Evolutionary conservation across 2,797 vertebrate genomes (phyloP).

Genomic region (Acanthopagrus latus): DNA sequence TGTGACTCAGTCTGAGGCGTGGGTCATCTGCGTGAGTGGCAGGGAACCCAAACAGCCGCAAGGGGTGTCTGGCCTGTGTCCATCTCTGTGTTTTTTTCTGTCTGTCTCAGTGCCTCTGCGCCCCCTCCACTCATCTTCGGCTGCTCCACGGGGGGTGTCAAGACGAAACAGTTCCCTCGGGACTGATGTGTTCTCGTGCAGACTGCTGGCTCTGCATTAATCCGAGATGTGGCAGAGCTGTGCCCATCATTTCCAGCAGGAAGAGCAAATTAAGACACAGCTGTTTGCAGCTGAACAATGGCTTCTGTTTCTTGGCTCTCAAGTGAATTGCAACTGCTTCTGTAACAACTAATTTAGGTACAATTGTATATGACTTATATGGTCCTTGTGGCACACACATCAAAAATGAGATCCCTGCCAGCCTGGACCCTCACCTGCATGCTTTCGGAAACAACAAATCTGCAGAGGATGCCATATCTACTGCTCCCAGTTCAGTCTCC

Average conservation of each 20-base stretch:
- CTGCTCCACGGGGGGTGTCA: slow-evolving; percentile 52
- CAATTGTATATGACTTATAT: not conserved
- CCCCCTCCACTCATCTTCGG: slow-evolving; percentile 11
- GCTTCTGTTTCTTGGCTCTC: not conserved
- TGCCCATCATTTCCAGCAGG: slow-evolving; percentile 47
- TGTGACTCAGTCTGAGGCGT: slow-evolving; percentile 12
- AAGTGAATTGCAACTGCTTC: not conserved
- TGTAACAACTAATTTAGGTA: not conserved
- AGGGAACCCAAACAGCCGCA: slow-evolving; percentile 61
- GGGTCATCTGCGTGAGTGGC: slow-evolving; percentile 53
- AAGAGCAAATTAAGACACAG: slow-evolving; percentile 53
- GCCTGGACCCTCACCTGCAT: no score
- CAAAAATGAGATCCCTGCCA: no score
- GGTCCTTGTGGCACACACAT: not conserved
- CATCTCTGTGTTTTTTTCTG: slow-evolving; percentile 42
- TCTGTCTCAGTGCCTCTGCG: slow-evolving; percentile 40
- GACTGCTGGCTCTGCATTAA: slow-evolving; percentile 58
- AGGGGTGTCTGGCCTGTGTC: slow-evolving; percentile 70
- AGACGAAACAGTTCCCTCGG: slow-evolving; percentile 46
- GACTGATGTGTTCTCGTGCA: slow-evolving; percentile 64
- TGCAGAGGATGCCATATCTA: no score
- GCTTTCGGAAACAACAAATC: no score
- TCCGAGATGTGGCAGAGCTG: slow-evolving; percentile 32
- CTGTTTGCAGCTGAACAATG: slow-evolving; percentile 43
- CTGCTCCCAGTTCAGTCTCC: no score